These are phyloP conservation scores for Sorex maritimensis DNA, from an alignment of 2,797 vertebrate genomes.

Conservation along the genomic window DNA sequence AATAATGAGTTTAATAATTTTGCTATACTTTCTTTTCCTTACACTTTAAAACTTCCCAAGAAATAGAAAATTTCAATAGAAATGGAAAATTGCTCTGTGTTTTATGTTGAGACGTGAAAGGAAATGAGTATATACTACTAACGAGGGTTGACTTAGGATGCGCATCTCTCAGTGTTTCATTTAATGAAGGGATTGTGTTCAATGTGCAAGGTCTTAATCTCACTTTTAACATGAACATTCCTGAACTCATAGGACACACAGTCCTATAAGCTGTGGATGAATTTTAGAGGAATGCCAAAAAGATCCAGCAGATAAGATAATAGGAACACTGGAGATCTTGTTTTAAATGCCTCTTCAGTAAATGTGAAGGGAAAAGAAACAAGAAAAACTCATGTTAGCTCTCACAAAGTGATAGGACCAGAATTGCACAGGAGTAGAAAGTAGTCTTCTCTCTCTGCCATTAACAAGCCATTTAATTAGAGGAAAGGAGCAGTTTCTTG, in stretches of 20 bases:
- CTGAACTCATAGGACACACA: background rate
- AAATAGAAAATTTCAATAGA: background rate
- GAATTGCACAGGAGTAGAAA: background rate
- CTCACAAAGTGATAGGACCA: background rate
- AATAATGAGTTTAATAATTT: background rate
- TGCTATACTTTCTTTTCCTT: slow-evolving; percentile 41
- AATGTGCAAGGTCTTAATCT: background rate
- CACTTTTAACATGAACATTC: background rate
- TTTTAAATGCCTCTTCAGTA: slow-evolving; percentile 6
- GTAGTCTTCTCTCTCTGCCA: background rate
- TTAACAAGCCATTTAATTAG: background rate
- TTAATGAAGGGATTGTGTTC: background rate
- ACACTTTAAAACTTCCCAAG: background rate
- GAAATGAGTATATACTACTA: background rate
- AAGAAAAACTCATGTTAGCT: background rate
- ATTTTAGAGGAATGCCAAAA: background rate
- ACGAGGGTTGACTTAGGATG: background rate
- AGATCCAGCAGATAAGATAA: background rate
- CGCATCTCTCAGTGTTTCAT: slow-evolving; percentile 7
- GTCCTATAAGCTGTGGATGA: background rate
- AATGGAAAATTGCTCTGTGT: background rate
- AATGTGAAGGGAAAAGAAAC: background rate
- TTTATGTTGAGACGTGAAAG: background rate
- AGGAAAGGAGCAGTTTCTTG: slow-evolving; percentile 23
- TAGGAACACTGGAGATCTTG: background rate